Evolutionary conservation across 2,113 vertebrate genomes (phyloP).

Genomic region (Leptocoma aspasia): DNA sequence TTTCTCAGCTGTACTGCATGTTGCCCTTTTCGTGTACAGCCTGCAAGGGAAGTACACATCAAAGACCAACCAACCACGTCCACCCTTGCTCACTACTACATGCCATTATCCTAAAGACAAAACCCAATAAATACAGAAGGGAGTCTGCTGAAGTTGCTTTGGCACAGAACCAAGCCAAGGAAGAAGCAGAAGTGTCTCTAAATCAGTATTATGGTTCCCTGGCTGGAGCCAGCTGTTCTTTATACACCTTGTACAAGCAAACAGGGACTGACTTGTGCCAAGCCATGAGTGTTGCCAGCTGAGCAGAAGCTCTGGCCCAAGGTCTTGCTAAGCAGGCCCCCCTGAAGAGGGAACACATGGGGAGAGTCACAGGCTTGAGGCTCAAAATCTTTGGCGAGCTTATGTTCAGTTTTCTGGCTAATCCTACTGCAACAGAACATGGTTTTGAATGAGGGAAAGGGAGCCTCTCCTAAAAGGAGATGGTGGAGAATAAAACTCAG

Average conservation of each 20-base stretch:
- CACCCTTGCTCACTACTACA: neutral
- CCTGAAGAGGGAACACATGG: neutral
- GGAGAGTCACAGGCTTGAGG: neutral
- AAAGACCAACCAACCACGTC: neutral
- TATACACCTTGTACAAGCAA: neutral
- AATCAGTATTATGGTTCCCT: neutral
- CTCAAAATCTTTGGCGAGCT: neutral
- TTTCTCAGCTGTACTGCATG: neutral
- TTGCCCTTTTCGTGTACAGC: neutral
- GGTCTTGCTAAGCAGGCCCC: neutral
- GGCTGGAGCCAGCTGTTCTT: neutral
- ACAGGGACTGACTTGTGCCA: neutral
- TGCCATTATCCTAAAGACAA: neutral
- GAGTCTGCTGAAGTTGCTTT: neutral
- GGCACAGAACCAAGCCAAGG: neutral
- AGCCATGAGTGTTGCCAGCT: neutral
- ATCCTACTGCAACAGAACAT: neutral
- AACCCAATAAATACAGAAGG: neutral
- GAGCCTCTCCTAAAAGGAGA: neutral
- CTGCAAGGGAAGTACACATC: neutral
- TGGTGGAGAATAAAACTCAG: neutral
- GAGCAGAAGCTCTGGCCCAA: neutral
- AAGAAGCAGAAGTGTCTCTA: constrained; percentile 3
- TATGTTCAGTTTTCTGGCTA: neutral
- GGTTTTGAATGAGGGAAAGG: neutral